Evolutionary conservation across 2,888 invertebrate genomes (phyloP).

Genomic region (Gonocerus acuteangulatus): DNA sequence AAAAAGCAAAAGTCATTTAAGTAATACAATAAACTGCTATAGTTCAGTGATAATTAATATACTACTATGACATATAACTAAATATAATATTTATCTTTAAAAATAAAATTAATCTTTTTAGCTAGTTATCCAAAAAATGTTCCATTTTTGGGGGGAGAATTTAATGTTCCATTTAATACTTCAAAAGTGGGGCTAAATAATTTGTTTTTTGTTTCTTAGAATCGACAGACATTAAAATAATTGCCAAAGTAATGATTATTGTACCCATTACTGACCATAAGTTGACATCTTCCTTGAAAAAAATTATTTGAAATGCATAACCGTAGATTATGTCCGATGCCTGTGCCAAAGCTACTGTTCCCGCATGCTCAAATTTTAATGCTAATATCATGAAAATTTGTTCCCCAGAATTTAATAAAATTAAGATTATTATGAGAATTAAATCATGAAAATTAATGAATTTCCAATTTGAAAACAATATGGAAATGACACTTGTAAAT

Average conservation of each 20-base stretch:
- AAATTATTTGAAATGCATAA: constrained; percentile 29
- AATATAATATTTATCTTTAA: no score
- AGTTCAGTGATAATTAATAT: no score
- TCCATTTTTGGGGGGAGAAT: no score
- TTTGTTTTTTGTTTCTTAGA: background rate
- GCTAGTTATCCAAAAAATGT: no score
- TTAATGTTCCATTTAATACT: no score
- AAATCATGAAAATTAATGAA: background rate
- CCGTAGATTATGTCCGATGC: constrained; percentile 31
- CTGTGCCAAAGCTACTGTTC: constrained; percentile 29
- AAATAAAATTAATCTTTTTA: no score
- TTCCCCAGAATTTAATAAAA: constrained; percentile 12
- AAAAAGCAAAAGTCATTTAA: no score
- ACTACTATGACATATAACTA: no score
- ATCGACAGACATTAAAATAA: background rate
- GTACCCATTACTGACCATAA: constrained; percentile 21
- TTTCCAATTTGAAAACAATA: background rate
- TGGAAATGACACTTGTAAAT: background rate
- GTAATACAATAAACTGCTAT: no score
- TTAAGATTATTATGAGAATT: background rate
- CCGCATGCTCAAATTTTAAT: constrained; percentile 28
- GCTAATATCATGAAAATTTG: constrained; percentile 30
- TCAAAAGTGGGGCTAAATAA: no score
- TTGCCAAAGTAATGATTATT: constrained; percentile 11
- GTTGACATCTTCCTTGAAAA: constrained; percentile 24